Evolutionary conservation across 2,888 invertebrate species (phyloP).

Genomic region (Zele albiditarsus): DNA sequence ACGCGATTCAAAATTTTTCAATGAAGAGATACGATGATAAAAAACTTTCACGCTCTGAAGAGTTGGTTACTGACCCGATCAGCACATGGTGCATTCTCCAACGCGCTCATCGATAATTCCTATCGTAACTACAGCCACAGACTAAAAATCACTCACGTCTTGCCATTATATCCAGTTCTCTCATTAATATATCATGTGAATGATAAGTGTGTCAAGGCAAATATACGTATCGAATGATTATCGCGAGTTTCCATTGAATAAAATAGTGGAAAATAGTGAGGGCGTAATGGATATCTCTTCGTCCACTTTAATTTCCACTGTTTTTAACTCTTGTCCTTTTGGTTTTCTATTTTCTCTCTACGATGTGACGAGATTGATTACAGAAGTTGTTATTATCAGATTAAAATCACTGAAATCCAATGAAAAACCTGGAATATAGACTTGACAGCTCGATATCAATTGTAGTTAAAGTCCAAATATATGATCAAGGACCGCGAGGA

Average conservation of each 20-base stretch:
- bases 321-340: no score
- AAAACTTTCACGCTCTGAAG: conserved; percentile 29
- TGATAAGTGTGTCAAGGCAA: not conserved
- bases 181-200: not conserved
- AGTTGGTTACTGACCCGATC: conserved; percentile 30
- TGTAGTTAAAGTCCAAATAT: not conserved
- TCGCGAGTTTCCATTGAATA: no score
- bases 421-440: no score
- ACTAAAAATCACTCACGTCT: not conserved
- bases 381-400: no score
- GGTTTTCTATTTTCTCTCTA: no score
- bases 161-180: not conserved
- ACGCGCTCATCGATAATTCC: conserved; percentile 20
- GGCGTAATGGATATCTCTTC: no score
- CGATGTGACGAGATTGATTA: no score
- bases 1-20: not conserved
- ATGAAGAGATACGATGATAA: conserved; percentile 10
- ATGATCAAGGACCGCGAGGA: not conserved
- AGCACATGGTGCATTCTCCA: conserved; percentile 9
- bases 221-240: not conserved
- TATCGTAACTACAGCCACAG: not conserved
- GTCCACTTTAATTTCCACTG: no score
- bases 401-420: no score
- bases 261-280: no score
- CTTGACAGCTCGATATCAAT: no score